Evolutionary conservation across 2,888 invertebrate species (phyloP), one percentile per base, ranked within the genome.

Genomic region (Thereva unica): DNA sequence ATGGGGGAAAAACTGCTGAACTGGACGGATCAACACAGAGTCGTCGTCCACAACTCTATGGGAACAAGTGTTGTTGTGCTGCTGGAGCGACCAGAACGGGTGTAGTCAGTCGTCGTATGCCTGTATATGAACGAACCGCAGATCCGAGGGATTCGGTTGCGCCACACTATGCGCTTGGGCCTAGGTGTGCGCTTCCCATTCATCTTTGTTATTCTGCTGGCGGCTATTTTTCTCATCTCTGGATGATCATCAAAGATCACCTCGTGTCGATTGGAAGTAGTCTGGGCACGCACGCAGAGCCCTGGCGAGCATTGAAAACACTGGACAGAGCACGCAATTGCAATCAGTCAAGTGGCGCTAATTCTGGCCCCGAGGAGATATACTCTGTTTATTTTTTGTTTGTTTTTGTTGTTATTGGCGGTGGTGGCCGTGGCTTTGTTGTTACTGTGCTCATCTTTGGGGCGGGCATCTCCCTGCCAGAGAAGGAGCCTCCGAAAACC

Each of bases 331-430:
- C 61, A 61, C 61, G 61, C 61, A 61, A 64, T 53, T 54, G 37
- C 52, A 66, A 61, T 63, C 66, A 61, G 50, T 66, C 68, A 61
- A 66, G 61, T 68, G 68, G 66, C 61, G 68, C 68, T 68, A 66
- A 68, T 66, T 61, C 66, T 53, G 55, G 65, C 37, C 44, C 50
- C 8, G 34, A 52, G 50, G 35, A 49, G 12, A 38, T n/a, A 23
- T 23, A 23, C 53, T 50, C 44, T 54, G 61, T 40, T 67, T 52
- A 44, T 50, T 61, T 12, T n/a, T 52, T 7, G 12, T 9, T 23
- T 34, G 52, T 23, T 23, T 1, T 23, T 23, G 23, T 23, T 23
- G 23, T 23, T 23, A 23, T 23, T 23, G 23, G 23, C 23, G 23
- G 23, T 23, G 23, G 23, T 23, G 23, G 23, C 23, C 23, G 23